phyloP scores from a whole-genome alignment of 2,113 vertebrate genomes.

The Diadophis punctatus region DNA sequence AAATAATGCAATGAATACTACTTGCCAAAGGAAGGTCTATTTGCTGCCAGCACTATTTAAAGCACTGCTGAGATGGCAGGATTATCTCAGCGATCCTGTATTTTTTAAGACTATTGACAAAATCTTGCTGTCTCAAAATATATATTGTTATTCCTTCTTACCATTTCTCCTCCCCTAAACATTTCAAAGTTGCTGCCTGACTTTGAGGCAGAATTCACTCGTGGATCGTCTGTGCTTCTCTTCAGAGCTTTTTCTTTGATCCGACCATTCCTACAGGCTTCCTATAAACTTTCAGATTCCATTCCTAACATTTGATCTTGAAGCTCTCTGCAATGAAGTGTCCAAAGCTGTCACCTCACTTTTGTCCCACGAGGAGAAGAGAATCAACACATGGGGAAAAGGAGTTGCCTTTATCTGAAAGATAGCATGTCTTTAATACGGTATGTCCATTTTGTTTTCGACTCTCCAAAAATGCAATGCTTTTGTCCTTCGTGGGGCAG shows the following conservation, averaged over 20 bases:
- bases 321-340: not conserved
- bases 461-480: not conserved
- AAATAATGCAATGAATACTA: not conserved
- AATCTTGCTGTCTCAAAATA: not conserved
- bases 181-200: not conserved
- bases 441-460: not conserved
- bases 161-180: not conserved
- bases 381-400: not conserved
- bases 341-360: not conserved
- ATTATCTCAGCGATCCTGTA: not conserved
- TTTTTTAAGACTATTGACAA: not conserved
- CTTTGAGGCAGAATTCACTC: not conserved
- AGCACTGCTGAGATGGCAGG: not conserved
- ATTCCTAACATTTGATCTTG: not conserved
- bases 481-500: not conserved
- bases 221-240: not conserved
- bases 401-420: not conserved
- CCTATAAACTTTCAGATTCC: not conserved
- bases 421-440: not conserved
- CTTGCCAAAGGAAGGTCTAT: not conserved
- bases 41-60: not conserved
- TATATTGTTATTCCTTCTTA: not conserved
- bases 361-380: not conserved
- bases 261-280: not conserved
- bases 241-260: not conserved